These are phyloP conservation scores for Cryptosula pallasiana DNA, from an alignment of 2,888 invertebrate species.

Conservation along the genomic window DNA sequence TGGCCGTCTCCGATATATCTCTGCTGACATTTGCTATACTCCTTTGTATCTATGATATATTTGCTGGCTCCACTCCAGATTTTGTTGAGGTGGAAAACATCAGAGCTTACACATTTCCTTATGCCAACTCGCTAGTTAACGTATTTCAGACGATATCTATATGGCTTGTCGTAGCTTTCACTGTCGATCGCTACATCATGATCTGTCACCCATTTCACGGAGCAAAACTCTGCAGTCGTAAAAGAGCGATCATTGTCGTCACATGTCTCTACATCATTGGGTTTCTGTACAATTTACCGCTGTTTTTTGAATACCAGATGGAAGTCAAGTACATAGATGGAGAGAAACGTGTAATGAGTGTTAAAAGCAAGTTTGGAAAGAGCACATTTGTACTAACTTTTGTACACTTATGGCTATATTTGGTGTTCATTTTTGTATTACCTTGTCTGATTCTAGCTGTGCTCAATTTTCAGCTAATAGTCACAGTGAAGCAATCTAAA, in stretches of 20 bases:
- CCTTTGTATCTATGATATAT: conserved; percentile 41
- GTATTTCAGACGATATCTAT: conserved; percentile 50
- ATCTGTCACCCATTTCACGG: conserved; percentile 53
- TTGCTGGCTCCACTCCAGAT: conserved; percentile 23
- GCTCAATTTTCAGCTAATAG: conserved; percentile 48
- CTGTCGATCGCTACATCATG: conserved; percentile 53
- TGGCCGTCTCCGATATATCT: conserved; percentile 49
- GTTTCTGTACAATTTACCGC: conserved; percentile 46
- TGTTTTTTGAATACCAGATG: conserved; percentile 47
- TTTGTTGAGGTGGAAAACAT: conserved; percentile 32
- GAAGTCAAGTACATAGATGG: conserved; percentile 29
- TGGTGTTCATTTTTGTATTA: conserved; percentile 47
- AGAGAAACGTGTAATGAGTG: conserved; percentile 30
- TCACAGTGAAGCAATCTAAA: conserved; percentile 43
- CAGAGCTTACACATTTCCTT: conserved; percentile 44
- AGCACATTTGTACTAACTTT: conserved; percentile 39
- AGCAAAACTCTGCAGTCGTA: conserved; percentile 43
- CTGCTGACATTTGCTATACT: conserved; percentile 44
- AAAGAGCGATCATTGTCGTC: conserved; percentile 42
- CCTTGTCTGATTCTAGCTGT: conserved; percentile 50
- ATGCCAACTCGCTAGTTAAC: conserved; percentile 46
- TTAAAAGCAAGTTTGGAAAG: conserved; percentile 39
- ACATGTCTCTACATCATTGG: conserved; percentile 36
- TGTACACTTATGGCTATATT: conserved; percentile 49
- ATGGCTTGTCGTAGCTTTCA: conserved; percentile 51